A percentile compares a stretch with the other conserved stretches of the same genome.
These are phyloP conservation scores for Phasianus colchicus DNA, from an alignment of 2,113 vertebrate genomes.

Conservation along the genomic window DNA sequence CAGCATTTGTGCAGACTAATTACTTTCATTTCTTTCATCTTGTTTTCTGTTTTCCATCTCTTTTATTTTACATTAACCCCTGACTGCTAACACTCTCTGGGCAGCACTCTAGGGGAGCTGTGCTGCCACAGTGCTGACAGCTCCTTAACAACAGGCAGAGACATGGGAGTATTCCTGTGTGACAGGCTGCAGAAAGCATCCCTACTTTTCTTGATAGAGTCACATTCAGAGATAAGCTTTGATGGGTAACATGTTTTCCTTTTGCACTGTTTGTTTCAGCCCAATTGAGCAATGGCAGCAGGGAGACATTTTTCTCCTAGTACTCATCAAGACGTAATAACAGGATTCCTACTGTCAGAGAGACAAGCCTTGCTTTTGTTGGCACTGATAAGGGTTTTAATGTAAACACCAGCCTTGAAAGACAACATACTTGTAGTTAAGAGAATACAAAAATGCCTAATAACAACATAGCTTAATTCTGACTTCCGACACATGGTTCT, in stretches of 20 bases:
- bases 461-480: not conserved
- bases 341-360: conserved; percentile 40
- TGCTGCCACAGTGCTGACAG: fast-evolving
- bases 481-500: not conserved
- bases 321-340: conserved; percentile 54
- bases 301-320: conserved; percentile 33
- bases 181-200: not conserved
- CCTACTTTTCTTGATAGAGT: not conserved
- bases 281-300: conserved; percentile 37
- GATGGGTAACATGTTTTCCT: conserved; percentile 15
- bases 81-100: not conserved
- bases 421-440: not conserved
- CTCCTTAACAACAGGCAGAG: not conserved
- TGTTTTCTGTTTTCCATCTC: not conserved
- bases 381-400: not conserved
- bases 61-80: conserved; percentile 17
- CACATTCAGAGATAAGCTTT: conserved; percentile 14
- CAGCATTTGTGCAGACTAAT: conserved; percentile 28
- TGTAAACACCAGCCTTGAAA: conserved; percentile 8
- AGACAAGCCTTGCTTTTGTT: conserved; percentile 47
- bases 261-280: not conserved
- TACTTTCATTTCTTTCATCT: conserved; percentile 46
- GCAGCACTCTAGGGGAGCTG: not conserved
- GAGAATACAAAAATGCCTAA: conserved; percentile 33
- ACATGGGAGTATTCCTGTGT: not conserved